A percentile compares a stretch with the other conserved stretches of the same genome.
Conservation (phyloP, 2,113 vertebrate genomes). For the Turnix velox region DNA sequence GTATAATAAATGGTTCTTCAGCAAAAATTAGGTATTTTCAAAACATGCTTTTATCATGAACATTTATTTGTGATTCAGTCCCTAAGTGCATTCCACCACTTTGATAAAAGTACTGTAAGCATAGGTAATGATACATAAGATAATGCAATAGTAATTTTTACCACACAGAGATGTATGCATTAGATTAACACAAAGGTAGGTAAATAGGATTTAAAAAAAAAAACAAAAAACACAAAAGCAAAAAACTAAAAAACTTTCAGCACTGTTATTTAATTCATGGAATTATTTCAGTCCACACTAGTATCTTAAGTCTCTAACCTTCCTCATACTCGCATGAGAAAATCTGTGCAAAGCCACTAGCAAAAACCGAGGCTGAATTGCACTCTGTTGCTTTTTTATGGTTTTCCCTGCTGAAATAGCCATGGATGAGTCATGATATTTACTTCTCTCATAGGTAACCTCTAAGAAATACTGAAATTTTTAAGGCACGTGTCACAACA, state of each 20-base stretch:
- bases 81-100: not conserved
- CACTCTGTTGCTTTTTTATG: not conserved
- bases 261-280: not conserved
- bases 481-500: not conserved
- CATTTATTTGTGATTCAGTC: not conserved
- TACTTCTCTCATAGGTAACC: not conserved
- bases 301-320: not conserved
- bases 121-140: not conserved
- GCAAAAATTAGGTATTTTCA: not conserved
- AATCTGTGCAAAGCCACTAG: not conserved
- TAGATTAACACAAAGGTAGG: not conserved
- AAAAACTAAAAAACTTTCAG: too few relatives aligned
- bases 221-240: too few relatives aligned
- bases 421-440: not conserved
- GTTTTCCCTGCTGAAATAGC: not conserved
- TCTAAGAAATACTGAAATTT: not conserved
- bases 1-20: not conserved
- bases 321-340: not conserved
- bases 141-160: not conserved
- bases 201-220: not conserved
- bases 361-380: not conserved
- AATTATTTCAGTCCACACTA: not conserved
- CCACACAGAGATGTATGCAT: not conserved
- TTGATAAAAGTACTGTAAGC: not conserved
- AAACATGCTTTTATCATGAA: not conserved